Percentiles rank a stretch among this genome's conserved stretches.
These are phyloP conservation scores for Tupiocoris notatus DNA, from an alignment of 2,888 invertebrate genomes.

Conservation along the genomic window DNA sequence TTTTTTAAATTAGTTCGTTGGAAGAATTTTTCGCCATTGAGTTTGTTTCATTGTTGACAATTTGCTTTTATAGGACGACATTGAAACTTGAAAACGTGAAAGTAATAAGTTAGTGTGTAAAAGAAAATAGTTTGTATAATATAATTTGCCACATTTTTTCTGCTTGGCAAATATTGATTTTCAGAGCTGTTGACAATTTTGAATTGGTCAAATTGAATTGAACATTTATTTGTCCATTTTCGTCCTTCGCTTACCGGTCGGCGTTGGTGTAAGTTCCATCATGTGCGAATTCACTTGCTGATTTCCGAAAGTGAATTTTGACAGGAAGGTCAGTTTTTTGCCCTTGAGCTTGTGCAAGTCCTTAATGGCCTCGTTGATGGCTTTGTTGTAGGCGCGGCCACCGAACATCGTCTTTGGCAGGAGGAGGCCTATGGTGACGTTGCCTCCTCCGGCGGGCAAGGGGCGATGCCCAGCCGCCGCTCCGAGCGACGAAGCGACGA, in stretches of 20 bases:
- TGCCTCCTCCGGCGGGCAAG: conserved; percentile 37
- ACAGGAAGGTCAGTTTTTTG: conserved; percentile 60
- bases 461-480: conserved; percentile 38
- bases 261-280: conserved; percentile 72
- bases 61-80: no score
- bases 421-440: conserved; percentile 64
- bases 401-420: conserved; percentile 76
- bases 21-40: no score
- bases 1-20: no score
- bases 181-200: no score
- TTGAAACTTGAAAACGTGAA: no score
- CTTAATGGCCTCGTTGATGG: conserved; percentile 64
- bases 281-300: conserved; percentile 64
- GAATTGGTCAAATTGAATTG: no score
- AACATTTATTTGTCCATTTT: no score
- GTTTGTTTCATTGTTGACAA: no score
- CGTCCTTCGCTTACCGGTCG: conserved; percentile 62
- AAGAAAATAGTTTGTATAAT: no score
- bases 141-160: no score
- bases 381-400: conserved; percentile 66
- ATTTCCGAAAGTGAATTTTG: conserved; percentile 64
- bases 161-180: no score
- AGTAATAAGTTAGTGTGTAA: no score
- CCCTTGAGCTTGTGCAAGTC: conserved; percentile 62
- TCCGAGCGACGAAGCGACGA: conserved; percentile 32